Evolutionary conservation across 2,113 vertebrate species (phyloP), one percentile per base, ranked within the genome.

Genomic region (Egretta garzetta): DNA sequence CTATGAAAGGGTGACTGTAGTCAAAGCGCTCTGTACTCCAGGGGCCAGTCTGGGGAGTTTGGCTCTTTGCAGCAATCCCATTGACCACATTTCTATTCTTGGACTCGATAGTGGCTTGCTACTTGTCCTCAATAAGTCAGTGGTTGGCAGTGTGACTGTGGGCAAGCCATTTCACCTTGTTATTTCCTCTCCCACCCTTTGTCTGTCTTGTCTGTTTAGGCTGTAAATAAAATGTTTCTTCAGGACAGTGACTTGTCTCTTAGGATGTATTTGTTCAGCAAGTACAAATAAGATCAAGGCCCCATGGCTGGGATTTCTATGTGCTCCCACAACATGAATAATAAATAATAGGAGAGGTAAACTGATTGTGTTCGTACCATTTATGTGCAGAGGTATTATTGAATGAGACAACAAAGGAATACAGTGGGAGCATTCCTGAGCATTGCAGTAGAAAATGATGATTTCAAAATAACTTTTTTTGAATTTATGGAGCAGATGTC

Each of bases 211-310:
- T 68, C 77, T 53, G 32, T 72, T 95, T 81, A 94, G 90, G 58
- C 66, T 91, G 56, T 92, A 95, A 95, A 89, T 74, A 72, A 81
- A 91, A 81, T 56, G 52, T 84, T 84, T 92, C 93, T 90, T 93
- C 71, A 90, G 84, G 89, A 96, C 80, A 94, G 86, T 8, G 8
- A 66, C 80, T 94, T 88, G 93, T 96, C 96, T 95, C 70, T 89
- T 27, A 89, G 86, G 80, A 93, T 88, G 22, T 89, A 72, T 96
- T 95, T 91, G 77, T 93, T 97, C 91, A 93, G 94, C 91, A 94
- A 94, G 86, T 88, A 85, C 80, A 96, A 95, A 96, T 93, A 96
- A 95, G 94, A 97, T 94, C 89, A 96, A 94, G 95, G 84, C 49
- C 91, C 77, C 70, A 35, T 91, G 80, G 62, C 86, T 89, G 70